Conservation (phyloP, 2,113 vertebrate genomes). For the Brachyhypopomus occidentalis region DNA sequence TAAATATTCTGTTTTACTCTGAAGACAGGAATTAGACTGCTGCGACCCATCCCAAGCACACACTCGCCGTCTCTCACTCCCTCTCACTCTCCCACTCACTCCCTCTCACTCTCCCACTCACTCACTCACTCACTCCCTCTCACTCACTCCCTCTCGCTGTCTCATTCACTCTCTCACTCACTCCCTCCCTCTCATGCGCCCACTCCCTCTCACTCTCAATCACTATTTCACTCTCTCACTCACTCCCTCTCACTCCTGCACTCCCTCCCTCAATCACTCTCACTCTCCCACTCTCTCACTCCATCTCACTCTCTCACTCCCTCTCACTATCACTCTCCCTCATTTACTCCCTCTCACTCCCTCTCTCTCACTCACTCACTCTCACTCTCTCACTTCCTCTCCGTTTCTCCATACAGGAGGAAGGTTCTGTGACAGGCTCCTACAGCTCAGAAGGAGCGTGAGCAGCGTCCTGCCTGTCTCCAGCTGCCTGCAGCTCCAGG, state of each 20-base stretch:
- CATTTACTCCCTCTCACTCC: too few species aligned
- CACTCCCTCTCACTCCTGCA: conserved; percentile 27
- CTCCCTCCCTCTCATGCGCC: neutral
- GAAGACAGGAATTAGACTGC: conserved; percentile 24
- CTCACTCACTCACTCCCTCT: neutral
- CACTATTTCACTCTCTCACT: neutral
- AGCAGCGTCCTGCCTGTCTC: neutral
- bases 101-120: neutral
- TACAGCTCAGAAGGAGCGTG: too few species aligned
- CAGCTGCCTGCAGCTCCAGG: too few species aligned
- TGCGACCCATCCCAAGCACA: too few species aligned
- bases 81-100: neutral
- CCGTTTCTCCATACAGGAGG: too few species aligned
- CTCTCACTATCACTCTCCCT: too few species aligned
- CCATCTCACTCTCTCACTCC: too few species aligned
- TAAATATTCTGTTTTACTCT: conserved; percentile 51
- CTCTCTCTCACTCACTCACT: too few species aligned
- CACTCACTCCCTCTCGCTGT: neutral
- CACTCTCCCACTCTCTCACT: conserved; percentile 19
- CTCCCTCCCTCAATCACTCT: neutral
- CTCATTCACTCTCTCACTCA: conserved; percentile 4
- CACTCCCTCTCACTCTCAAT: neutral
- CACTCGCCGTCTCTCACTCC: neutral
- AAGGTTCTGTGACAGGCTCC: too few species aligned
- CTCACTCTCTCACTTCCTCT: too few species aligned